Evolutionary conservation across 2,888 invertebrate genomes (phyloP).

Genomic region (Phyto melanocephala): DNA sequence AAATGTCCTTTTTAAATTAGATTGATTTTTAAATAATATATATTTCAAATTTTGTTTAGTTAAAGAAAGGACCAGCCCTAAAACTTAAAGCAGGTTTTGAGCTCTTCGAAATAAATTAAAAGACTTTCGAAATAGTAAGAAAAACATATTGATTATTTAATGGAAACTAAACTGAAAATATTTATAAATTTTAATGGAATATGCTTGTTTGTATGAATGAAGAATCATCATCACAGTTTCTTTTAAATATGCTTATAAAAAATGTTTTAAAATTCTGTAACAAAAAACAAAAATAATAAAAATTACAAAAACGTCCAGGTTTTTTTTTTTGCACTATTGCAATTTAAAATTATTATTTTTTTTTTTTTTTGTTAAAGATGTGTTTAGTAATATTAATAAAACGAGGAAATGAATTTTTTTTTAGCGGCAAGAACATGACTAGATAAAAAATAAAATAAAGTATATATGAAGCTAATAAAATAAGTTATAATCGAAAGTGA

Average conservation of each 20-base stretch:
- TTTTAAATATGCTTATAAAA: slow-evolving; percentile 10
- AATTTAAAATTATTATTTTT: slow-evolving; percentile 10
- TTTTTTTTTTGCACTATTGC: slow-evolving; percentile 13
- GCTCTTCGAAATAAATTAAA: background rate
- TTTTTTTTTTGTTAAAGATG: background rate
- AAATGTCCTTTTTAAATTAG: too few species aligned
- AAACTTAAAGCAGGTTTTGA: background rate
- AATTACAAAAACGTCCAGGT: slow-evolving; percentile 7
- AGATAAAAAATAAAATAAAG: slow-evolving; percentile 65
- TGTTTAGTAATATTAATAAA: background rate
- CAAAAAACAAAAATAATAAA: slow-evolving; percentile 12
- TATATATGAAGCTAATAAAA: background rate
- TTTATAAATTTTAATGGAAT: slow-evolving; percentile 25
- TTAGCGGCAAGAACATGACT: slow-evolving; percentile 75
- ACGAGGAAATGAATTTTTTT: slow-evolving; percentile 22
- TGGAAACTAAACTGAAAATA: slow-evolving; percentile 5
- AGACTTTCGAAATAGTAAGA: slow-evolving; percentile 1
- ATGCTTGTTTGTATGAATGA: slow-evolving; percentile 16
- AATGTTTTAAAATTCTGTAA: slow-evolving; percentile 38
- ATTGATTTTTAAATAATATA: background rate
- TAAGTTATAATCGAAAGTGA: background rate
- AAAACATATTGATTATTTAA: background rate
- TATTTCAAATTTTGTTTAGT: background rate
- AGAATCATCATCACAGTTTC: slow-evolving; percentile 60
- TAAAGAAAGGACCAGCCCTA: slow-evolving; percentile 31